A percentile compares a stretch with the other conserved stretches of the same genome.
phyloP scores from a whole-genome alignment of 2,113 vertebrate species.

The Leucosticte australis region DNA sequence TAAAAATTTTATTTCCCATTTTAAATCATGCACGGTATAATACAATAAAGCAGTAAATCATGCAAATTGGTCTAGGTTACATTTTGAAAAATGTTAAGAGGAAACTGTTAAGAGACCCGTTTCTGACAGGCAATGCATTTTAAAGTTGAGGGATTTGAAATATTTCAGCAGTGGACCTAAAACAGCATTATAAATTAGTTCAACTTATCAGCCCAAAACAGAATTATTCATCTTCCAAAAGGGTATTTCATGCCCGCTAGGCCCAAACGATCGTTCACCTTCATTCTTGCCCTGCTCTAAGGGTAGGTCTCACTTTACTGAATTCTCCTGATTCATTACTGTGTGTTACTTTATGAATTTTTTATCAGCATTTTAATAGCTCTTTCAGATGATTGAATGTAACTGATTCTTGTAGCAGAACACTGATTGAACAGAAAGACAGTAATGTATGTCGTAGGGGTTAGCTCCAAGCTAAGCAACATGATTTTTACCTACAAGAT shows the following conservation, averaged over 20 bases:
- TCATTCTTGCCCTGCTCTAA: conserved; percentile 84
- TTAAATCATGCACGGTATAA: conserved; percentile 84
- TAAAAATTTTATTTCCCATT: conserved; percentile 78
- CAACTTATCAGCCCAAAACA: conserved; percentile 90
- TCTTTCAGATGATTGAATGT: conserved; percentile 89
- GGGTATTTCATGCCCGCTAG: conserved; percentile 90
- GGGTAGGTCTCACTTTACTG: conserved; percentile 85
- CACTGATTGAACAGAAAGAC: conserved; percentile 84
- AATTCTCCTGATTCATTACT: conserved; percentile 90
- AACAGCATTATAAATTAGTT: conserved; percentile 93
- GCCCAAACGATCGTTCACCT: conserved; percentile 88
- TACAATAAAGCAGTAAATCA: conserved; percentile 89
- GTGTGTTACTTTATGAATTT: conserved; percentile 89
- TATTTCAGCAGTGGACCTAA: conserved; percentile 88
- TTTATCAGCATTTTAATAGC: conserved; percentile 90
- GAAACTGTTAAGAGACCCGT: conserved; percentile 83
- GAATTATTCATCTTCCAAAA: conserved; percentile 93
- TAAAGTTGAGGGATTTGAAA: conserved; percentile 88
- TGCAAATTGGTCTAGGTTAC: conserved; percentile 87
- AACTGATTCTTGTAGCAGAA: conserved; percentile 84
- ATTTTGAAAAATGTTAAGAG: conserved; percentile 88
- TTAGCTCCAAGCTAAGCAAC: conserved; percentile 80
- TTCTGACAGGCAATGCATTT: conserved; percentile 87
- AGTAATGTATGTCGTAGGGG: conserved; percentile 81
- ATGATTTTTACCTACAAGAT: conserved; percentile 70